These are phyloP conservation scores for Xanthia togata DNA, from an alignment of 2,888 invertebrate genomes.

Conservation along the genomic window DNA sequence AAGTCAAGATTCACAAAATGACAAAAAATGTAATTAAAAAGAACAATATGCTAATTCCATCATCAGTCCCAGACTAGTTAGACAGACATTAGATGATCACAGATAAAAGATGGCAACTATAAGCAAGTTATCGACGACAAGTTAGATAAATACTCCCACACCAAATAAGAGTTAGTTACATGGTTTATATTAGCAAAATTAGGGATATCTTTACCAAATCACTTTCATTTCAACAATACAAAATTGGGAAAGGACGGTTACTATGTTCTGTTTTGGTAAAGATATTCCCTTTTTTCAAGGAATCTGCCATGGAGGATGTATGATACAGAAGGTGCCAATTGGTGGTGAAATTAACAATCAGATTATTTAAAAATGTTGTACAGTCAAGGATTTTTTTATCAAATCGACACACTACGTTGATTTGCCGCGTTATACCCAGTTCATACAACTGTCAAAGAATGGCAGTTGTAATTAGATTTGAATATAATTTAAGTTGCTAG, in stretches of 20 bases:
- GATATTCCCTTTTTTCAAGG: slow-evolving; percentile 6
- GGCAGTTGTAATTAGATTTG: neutral
- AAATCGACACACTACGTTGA: neutral
- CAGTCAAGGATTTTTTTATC: neutral
- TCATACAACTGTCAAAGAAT: neutral
- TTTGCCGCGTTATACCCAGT: neutral
- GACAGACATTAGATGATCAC: slow-evolving; percentile 6
- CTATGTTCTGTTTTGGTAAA: slow-evolving; percentile 31
- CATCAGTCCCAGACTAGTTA: neutral
- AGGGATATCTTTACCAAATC: slow-evolving; percentile 14
- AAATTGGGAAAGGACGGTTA: no score
- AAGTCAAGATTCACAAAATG: slow-evolving; percentile 13
- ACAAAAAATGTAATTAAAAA: slow-evolving; percentile 1
- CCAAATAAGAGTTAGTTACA: slow-evolving; percentile 33
- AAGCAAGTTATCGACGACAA: slow-evolving; percentile 21
- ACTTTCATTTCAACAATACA: neutral
- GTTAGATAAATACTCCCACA: slow-evolving; percentile 38
- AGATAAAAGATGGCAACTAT: neutral
- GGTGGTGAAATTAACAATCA: neutral
- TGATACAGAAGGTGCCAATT: neutral
- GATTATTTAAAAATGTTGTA: neutral
- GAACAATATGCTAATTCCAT: neutral
- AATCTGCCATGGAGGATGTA: neutral
- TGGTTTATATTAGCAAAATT: neutral
- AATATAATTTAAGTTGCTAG: neutral